Evolutionary conservation across 2,797 vertebrate genomes (phyloP).

Genomic region (Labeo calbasu): DNA sequence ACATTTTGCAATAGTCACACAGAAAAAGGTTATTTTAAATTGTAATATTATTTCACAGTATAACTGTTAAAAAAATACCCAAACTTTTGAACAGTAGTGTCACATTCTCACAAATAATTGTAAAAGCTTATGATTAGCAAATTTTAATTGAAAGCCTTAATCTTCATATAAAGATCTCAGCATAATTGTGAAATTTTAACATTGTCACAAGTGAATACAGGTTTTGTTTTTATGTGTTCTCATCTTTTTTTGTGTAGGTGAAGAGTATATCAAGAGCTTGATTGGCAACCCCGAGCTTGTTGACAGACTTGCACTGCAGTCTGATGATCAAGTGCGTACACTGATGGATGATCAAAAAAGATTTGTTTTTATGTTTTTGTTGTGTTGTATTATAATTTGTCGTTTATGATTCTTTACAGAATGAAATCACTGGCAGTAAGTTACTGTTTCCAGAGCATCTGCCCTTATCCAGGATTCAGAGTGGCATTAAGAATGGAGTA

Average conservation of each 20-base stretch:
- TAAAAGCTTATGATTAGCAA: not conserved
- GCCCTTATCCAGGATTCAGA: slow-evolving; percentile 90
- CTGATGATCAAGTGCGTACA: slow-evolving; percentile 84
- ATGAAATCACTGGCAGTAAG: slow-evolving; percentile 86
- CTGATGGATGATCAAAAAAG: not conserved
- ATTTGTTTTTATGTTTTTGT: not conserved
- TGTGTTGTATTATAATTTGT: slow-evolving; percentile 18
- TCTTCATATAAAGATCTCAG: not conserved
- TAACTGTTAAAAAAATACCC: too few relatives aligned
- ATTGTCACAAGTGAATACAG: not conserved
- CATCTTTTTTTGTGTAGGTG: slow-evolving; percentile 75
- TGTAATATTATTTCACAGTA: not conserved
- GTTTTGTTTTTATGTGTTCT: not conserved
- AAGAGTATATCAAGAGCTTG: slow-evolving; percentile 94
- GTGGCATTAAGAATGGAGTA: slow-evolving; percentile 89
- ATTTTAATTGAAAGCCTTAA: not conserved
- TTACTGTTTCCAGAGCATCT: slow-evolving; percentile 93
- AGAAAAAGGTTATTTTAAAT: too few relatives aligned
- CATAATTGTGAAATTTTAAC: not conserved
- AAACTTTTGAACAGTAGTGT: not conserved
- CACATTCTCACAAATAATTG: not conserved
- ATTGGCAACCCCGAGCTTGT: slow-evolving; percentile 91
- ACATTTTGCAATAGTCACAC: too few relatives aligned
- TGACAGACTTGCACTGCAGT: slow-evolving; percentile 89
- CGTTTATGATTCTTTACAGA: slow-evolving; percentile 72